Evolutionary conservation across 2,113 vertebrate genomes (phyloP).

Genomic region (Rostratula benghalensis): DNA sequence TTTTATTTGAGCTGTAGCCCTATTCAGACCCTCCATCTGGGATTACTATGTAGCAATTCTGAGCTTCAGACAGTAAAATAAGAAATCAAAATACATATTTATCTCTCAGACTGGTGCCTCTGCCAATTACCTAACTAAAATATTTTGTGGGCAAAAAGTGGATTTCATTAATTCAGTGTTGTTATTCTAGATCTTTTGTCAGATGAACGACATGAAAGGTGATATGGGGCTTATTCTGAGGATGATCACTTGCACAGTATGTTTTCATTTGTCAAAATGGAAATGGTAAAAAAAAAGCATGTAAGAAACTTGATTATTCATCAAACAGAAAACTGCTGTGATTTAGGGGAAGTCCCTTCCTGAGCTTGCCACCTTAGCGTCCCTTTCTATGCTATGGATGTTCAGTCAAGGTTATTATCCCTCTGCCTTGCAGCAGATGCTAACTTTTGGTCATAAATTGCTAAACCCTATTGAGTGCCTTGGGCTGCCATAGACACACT

Average conservation of each 20-base stretch:
- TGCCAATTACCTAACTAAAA: background rate
- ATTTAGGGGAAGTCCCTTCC: too few relatives aligned
- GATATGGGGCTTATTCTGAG: background rate
- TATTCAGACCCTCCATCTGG: background rate
- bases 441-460: background rate
- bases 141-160: background rate
- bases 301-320: background rate
- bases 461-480: background rate
- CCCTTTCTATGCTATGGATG: background rate
- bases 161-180: background rate
- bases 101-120: background rate
- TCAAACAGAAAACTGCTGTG: background rate
- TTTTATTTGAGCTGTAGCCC: background rate
- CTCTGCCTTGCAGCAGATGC: background rate
- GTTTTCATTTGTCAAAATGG: background rate
- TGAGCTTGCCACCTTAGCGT: background rate
- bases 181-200: background rate
- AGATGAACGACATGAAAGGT: accelerated
- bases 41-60: background rate
- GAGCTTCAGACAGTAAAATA: background rate
- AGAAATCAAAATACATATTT: background rate
- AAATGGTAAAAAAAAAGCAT: background rate
- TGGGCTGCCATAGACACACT: too few relatives aligned
- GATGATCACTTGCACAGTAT: background rate
- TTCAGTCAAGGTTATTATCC: background rate